Base-by-base conservation (phyloP, 2,888 invertebrate genomes). In the Ornithoptera alexandrae region DNA sequence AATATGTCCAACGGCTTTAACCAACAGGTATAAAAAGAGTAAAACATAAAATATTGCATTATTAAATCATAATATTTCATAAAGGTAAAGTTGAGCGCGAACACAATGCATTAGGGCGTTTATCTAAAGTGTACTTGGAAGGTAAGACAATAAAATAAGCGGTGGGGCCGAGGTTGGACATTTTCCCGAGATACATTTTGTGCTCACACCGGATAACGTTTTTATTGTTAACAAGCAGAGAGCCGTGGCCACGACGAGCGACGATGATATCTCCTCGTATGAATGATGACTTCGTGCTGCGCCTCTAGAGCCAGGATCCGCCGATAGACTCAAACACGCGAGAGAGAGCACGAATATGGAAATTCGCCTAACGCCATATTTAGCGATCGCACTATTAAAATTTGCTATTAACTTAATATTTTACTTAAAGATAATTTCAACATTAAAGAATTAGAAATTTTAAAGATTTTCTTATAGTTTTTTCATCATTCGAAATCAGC, bases 241-340 rank as follows among this genome's bases (percentile, higher is more conserved):
- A 85, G 84, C 87, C 87, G 84, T 85, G 85, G 86, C 86, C 87
- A 88, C 86, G 87, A 84, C 83, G 85, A 86, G 87, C 86, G 82
- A 87, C 88, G 92, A 92, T 92, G 91, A 90, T 92, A 92, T 92
- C 92, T 88, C 77, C 83, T 85, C 85, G 86, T 91, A 92, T 92
- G 92, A 92, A 92, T 91, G 92, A 92, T 92, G 91, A 90, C 90
- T 92, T 92, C 92, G 92, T 92, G 92, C 91, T 84, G 80, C 81
- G 88, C 87, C 88, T 87, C 85, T 88, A 85, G 87, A 88, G 89
- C 86, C 85, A 86, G 84, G 79, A 81, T 78, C 77, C 74, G 78
- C 76, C 82, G 84, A 87, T 88, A 87, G 86, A 84, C 87, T 82
- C 83, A 82, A 84, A 82, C 78, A 77, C 77, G 76, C 76, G 78